A percentile compares a stretch with the other conserved stretches of the same genome.
These are phyloP conservation scores for Trididemnum miniatum DNA, from an alignment of 23 tunicate species.

Conservation along the genomic window DNA sequence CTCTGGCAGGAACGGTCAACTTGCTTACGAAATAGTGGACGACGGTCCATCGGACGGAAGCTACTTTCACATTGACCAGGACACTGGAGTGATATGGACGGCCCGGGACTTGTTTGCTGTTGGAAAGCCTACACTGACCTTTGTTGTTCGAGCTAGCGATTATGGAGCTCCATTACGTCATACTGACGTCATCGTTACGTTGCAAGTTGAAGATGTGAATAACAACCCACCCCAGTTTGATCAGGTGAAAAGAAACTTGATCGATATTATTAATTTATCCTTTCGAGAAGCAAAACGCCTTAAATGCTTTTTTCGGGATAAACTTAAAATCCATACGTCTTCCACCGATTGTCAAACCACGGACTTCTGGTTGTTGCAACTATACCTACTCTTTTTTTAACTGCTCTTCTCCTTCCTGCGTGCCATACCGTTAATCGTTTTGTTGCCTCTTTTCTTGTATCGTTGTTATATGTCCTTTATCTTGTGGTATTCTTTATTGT, in stretches of 20 bases:
- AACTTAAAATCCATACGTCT: too few relatives aligned
- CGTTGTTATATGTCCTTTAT: too few relatives aligned
- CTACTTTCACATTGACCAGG: conserved; percentile 44
- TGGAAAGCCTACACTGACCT: background rate
- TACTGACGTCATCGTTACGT: conserved; percentile 55
- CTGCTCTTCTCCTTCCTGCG: too few relatives aligned
- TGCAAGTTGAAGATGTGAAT: conserved; percentile 52
- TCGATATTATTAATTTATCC: too few relatives aligned
- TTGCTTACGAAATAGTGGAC: conserved; percentile 42
- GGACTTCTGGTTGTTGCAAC: too few relatives aligned
- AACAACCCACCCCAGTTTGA: conserved; percentile 47
- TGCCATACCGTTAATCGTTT: too few relatives aligned
- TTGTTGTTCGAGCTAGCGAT: conserved; percentile 60
- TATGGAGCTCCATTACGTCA: conserved; percentile 43
- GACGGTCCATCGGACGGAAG: background rate
- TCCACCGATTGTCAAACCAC: too few relatives aligned
- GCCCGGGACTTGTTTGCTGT: conserved; percentile 35
- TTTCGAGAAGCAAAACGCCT: too few relatives aligned
- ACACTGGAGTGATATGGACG: conserved; percentile 58
- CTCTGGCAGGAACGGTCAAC: conserved; percentile 28
- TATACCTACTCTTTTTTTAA: too few relatives aligned
- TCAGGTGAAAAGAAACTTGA: conserved; percentile 29
- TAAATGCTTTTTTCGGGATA: too few relatives aligned
- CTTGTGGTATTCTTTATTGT: too few relatives aligned
- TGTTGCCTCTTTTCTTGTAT: too few relatives aligned